Evolutionary conservation across 2,888 invertebrate genomes (phyloP).

Genomic region (Artemia sinica): DNA sequence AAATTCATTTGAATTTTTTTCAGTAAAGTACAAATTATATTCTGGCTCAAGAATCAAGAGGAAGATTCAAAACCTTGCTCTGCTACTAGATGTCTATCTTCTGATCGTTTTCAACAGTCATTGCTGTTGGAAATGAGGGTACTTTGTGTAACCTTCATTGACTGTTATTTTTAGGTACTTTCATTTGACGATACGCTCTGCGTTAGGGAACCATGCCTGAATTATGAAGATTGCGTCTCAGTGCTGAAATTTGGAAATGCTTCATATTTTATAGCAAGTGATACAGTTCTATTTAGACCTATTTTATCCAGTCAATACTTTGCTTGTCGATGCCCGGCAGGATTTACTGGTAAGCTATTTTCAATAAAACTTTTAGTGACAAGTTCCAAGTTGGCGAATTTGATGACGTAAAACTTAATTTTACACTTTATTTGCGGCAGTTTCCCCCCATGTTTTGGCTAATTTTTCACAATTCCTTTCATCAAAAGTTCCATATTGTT

Average conservation of each 20-base stretch:
- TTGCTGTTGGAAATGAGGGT: no score
- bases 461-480: no score
- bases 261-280: conserved; percentile 69
- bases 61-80: no score
- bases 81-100: no score
- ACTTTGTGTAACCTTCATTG: no score
- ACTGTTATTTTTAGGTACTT: conserved; percentile 42
- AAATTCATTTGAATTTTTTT: no score
- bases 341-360: conserved; percentile 57
- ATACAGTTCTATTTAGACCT: conserved; percentile 75
- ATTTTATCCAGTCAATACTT: conserved; percentile 86
- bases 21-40: no score
- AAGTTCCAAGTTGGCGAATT: background rate
- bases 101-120: no score
- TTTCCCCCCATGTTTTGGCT: no score
- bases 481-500: no score
- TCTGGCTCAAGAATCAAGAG: no score
- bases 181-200: conserved; percentile 94
- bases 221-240: conserved; percentile 79
- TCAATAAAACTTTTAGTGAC: conserved; percentile 14
- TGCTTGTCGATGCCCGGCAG: conserved; percentile 73
- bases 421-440: no score
- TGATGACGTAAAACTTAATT: conserved; percentile 1
- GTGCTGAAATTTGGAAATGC: conserved; percentile 84
- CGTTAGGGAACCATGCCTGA: conserved; percentile 80